Conservation (phyloP, 2,888 invertebrate genomes). For the Lasioglossum marginatum region DNA sequence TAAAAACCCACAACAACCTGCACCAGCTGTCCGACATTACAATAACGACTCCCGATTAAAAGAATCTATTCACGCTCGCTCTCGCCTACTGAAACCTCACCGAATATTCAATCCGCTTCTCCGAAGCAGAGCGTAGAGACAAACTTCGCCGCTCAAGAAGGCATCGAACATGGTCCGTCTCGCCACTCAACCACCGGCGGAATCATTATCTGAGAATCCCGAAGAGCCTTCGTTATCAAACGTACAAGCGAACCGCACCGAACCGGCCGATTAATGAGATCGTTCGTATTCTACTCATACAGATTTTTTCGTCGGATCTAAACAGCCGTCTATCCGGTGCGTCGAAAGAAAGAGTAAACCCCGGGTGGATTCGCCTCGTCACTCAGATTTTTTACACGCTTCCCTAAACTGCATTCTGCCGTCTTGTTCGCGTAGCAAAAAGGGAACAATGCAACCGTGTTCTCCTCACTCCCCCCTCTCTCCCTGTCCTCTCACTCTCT, state of each 20-base stretch:
- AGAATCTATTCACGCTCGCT: background rate
- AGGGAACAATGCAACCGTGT: conserved; percentile 42
- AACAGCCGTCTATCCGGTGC: conserved; percentile 7
- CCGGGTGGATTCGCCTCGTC: conserved; percentile 35
- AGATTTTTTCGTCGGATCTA: conserved; percentile 24
- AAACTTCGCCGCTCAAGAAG: background rate
- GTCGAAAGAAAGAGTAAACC: conserved; percentile 17
- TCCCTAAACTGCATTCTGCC: conserved; percentile 44
- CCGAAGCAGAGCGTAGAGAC: background rate
- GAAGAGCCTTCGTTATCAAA: background rate
- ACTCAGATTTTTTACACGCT: conserved; percentile 23
- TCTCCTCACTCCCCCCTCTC: background rate
- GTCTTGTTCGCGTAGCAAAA: conserved; percentile 44
- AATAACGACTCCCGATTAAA: conserved; percentile 2
- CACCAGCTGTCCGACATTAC: background rate
- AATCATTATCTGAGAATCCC: background rate
- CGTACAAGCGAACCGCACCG: background rate
- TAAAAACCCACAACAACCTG: background rate
- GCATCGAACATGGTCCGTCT: background rate
- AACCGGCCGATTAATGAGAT: conserved; percentile 33
- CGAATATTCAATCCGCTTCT: background rate
- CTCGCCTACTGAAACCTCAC: background rate
- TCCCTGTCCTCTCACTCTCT: background rate
- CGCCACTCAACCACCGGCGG: background rate
- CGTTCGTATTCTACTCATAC: conserved; percentile 38